phyloP scores from a whole-genome alignment of 64 coral and sea anemone species.

The Dendrophyllia cribrosa region DNA sequence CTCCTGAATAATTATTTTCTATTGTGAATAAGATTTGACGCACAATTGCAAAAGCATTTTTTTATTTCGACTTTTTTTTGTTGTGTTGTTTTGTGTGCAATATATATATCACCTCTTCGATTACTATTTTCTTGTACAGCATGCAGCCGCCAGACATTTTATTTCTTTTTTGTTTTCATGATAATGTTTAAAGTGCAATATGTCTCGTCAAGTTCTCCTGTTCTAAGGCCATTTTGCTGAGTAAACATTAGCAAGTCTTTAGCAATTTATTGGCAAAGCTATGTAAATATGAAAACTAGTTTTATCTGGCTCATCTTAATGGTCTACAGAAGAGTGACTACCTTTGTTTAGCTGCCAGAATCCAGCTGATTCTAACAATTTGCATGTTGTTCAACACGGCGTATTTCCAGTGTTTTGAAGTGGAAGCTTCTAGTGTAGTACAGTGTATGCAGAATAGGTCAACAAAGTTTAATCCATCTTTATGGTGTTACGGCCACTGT shows the following conservation, averaged over 20 bases:
- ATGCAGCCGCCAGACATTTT: background rate
- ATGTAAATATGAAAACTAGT: too few relatives aligned
- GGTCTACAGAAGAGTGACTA: background rate
- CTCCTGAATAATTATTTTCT: too few relatives aligned
- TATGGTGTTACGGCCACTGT: too few relatives aligned
- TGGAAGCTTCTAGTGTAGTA: background rate
- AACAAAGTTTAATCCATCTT: too few relatives aligned
- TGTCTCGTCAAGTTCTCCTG: background rate
- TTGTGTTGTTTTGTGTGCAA: background rate
- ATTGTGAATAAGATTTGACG: background rate
- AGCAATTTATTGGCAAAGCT: background rate
- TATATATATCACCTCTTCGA: background rate
- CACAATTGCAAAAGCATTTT: background rate
- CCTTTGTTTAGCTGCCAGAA: background rate
- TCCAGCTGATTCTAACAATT: background rate
- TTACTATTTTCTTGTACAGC: background rate
- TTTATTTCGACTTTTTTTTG: background rate
- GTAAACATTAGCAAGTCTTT: too few relatives aligned
- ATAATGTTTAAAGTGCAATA: background rate
- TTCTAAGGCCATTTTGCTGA: too few relatives aligned
- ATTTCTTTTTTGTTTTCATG: too few relatives aligned
- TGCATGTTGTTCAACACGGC: slow-evolving; percentile 15
- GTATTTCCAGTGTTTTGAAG: too few relatives aligned
- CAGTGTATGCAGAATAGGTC: too few relatives aligned
- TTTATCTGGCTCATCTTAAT: too few relatives aligned